Percentiles rank a stretch among this genome's conserved stretches.
These are phyloP conservation scores for Thamnophis sirtalis DNA, from an alignment of 2,113 vertebrate species.

Conservation along the genomic window DNA sequence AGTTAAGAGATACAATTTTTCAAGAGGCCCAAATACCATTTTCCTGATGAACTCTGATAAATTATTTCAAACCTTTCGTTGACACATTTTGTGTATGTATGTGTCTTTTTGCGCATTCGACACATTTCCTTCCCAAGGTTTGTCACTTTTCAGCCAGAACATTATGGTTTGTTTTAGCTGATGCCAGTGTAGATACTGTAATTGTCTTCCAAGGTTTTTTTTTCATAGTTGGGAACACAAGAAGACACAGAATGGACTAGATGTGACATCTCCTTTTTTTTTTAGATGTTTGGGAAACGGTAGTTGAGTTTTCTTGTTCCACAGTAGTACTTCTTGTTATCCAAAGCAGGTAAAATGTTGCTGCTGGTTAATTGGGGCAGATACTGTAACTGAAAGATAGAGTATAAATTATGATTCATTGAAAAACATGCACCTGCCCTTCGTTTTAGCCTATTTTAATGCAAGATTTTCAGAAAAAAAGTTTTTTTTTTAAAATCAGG, in stretches of 20 bases:
- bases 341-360: constrained; percentile 81
- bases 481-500: no score
- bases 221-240: neutral
- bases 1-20: neutral
- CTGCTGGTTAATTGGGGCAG: constrained; percentile 86
- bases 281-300: constrained; percentile 89
- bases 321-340: constrained; percentile 82
- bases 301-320: constrained; percentile 82
- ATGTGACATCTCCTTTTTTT: neutral
- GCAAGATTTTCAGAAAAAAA: neutral
- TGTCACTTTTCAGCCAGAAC: accelerated
- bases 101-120: no score
- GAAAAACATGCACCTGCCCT: neutral
- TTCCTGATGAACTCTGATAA: neutral
- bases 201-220: neutral
- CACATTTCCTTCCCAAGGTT: neutral
- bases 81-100: accelerated
- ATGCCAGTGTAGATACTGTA: accelerated
- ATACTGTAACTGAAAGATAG: constrained; percentile 66
- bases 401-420: accelerated
- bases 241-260: constrained; percentile 4
- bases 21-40: neutral
- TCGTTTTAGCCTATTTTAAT: neutral
- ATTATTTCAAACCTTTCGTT: neutral
- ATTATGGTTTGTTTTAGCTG: neutral